Percentiles rank a stretch among this genome's conserved stretches.
These are phyloP conservation scores for Papilio protenor DNA, from an alignment of 2,888 invertebrate genomes.

Conservation along the genomic window DNA sequence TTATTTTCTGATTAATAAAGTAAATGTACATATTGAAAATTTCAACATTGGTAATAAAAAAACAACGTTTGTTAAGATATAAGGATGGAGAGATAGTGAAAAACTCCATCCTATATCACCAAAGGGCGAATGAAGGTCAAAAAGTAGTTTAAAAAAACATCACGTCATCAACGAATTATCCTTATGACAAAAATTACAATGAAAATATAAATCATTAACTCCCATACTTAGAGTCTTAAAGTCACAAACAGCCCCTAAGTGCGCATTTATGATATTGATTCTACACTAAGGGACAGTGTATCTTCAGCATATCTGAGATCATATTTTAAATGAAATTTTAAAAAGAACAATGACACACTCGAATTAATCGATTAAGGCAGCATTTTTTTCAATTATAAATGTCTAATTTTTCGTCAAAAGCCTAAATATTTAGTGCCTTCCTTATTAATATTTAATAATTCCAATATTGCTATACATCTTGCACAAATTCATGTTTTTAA, in stretches of 20 bases:
- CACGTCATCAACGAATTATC: no score
- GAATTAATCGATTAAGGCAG: background rate
- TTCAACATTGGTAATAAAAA: no score
- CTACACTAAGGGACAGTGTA: background rate
- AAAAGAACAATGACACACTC: background rate
- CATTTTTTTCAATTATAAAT: background rate
- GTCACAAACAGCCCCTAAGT: background rate
- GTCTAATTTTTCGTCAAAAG: background rate
- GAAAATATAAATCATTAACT: no score
- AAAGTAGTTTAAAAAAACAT: no score
- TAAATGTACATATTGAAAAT: no score
- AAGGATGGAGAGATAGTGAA: no score
- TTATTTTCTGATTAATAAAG: no score
- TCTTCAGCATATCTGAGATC: background rate
- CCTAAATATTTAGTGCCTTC: constrained; percentile 7
- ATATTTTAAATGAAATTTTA: background rate
- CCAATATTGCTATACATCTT: background rate
- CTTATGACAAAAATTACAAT: no score
- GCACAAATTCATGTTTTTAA: background rate
- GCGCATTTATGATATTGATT: background rate
- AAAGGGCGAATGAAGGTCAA: no score
- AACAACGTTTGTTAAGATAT: no score
- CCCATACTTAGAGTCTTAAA: no score
- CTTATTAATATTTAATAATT: background rate
- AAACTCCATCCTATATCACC: no score